Evolutionary conservation across 2,797 vertebrate species (phyloP), one percentile per base, ranked within the genome.

Genomic region (Chiroxiphia lanceolata): DNA sequence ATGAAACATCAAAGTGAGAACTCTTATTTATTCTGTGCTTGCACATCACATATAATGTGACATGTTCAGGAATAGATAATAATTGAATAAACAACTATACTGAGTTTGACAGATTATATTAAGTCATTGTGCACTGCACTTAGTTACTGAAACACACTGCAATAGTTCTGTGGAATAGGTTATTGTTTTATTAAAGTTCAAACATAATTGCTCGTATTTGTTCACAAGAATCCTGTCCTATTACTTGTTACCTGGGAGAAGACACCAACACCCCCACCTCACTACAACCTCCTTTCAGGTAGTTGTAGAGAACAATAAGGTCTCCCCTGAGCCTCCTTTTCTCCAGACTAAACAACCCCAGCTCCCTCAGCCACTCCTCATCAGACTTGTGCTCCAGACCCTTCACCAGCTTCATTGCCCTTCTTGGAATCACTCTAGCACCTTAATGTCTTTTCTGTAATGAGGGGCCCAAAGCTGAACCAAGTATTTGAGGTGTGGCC

Each of bases 21-120:
- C 20, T 67, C 54, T 78, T 78, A 60, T 80, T 91, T 93, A 68
- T 83, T 87, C 84, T 50, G 36, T 63, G 38, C 57, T 87, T 92
- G 29, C 48, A 89, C 26, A 53, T 54, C 71, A 74, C 38, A 74
- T 29, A 19, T 51, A 70, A 85, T 20, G 36, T 12, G 23, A 83
- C 56, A 48, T 0, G 1, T 29, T 76, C 60, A 48, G 64, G 40
- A 95, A 70, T 4, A 63, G 16, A 53, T 27, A 80, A 56, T 79
- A 85, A 79, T n/a, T 45, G 51, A 84, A 72, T 89, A 87, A 91
- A 72, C n/a, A 87, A 14, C 47, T 50, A 4, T 44, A 65, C 15
- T 33, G 51, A 38, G 10, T 72, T 84, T 89, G 71, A 77, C 53
- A 92, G 76, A 80, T 90, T 3, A 44, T 57, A 83, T 70, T 57